phyloP scores from a whole-genome alignment of 1,140 invertebrate species.

The Linepithema humile region DNA sequence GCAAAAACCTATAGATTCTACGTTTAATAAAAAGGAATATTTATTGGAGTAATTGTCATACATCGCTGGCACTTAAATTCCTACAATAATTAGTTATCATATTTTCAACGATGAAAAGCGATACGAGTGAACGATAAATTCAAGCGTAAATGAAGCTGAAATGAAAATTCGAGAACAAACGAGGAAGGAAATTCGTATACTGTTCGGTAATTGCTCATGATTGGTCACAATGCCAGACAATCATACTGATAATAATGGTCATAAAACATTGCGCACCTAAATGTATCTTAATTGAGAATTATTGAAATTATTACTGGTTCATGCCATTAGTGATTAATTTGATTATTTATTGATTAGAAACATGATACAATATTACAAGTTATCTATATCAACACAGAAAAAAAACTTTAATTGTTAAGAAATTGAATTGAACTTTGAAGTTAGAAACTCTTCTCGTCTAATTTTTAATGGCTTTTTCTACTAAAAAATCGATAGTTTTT shows the following conservation, averaged over 20 bases:
- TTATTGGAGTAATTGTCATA: slow-evolving; percentile 40
- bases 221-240: not conserved
- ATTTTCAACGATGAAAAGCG: slow-evolving; percentile 17
- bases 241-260: not conserved
- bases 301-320: not conserved
- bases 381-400: no score
- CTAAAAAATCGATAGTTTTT: no score
- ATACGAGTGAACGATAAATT: not conserved
- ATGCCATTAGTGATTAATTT: not conserved
- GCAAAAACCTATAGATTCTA: no score
- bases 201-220: slow-evolving; percentile 39
- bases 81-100: slow-evolving; percentile 21
- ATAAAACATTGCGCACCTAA: slow-evolving; percentile 6
- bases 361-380: not conserved
- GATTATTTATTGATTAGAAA: not conserved
- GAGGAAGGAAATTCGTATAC: not conserved
- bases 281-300: not conserved
- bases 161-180: slow-evolving; percentile 43
- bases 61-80: slow-evolving; percentile 8
- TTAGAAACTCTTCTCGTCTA: no score
- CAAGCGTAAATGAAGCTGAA: slow-evolving; percentile 29
- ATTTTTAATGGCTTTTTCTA: no score
- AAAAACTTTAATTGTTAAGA: no score
- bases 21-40: no score
- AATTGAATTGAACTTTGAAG: no score